phyloP scores from a whole-genome alignment of 2,888 invertebrate genomes.

The Spicauda simplicius region DNA sequence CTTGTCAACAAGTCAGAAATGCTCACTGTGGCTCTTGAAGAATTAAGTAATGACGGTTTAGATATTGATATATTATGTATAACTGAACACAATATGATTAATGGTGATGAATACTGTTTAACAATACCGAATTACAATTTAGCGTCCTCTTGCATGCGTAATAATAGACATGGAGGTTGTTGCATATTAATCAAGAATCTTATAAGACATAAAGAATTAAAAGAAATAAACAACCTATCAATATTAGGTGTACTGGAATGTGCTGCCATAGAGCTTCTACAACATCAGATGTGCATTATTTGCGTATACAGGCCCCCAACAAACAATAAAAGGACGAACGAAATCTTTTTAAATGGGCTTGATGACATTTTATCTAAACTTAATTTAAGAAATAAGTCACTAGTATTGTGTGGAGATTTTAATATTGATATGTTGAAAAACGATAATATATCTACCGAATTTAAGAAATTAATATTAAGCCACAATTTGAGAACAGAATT shows the following conservation, averaged over 20 bases:
- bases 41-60: constrained; percentile 49
- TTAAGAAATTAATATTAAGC: too few relatives aligned
- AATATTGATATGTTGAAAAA: too few relatives aligned
- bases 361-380: too few relatives aligned
- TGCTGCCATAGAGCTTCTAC: too few relatives aligned
- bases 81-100: background rate
- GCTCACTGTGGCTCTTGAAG: constrained; percentile 49
- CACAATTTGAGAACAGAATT: too few relatives aligned
- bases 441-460: too few relatives aligned
- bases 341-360: too few relatives aligned
- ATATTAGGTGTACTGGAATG: background rate
- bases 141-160: background rate
- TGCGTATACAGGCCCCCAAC: too few relatives aligned
- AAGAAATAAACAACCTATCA: background rate
- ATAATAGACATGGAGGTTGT: constrained; percentile 3
- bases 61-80: background rate
- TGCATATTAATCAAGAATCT: background rate
- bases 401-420: too few relatives aligned
- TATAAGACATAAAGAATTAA: background rate
- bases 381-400: too few relatives aligned
- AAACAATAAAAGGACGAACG: too few relatives aligned
- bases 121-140: background rate
- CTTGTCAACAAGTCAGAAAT: constrained; percentile 45
- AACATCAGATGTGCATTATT: too few relatives aligned
- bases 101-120: background rate